Evolutionary conservation across 2,888 invertebrate species (phyloP).

Genomic region (Psococerastis gibbosa): DNA sequence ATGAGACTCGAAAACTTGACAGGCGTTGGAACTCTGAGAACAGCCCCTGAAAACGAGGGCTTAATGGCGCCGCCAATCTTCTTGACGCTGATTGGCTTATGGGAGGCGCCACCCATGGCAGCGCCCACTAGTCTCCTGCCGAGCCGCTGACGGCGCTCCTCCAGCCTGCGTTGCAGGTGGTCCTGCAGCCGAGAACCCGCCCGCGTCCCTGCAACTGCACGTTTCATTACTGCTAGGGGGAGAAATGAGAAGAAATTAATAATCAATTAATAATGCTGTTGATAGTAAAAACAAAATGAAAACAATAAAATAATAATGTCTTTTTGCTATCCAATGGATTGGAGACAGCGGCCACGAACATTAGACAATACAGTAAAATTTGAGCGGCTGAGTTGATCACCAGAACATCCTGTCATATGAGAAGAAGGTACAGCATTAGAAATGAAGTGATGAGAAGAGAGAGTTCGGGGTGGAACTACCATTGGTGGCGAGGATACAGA

Average conservation of each 20-base stretch:
- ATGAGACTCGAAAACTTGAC: background rate
- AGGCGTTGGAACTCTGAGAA: slow-evolving; percentile 11
- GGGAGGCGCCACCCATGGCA: slow-evolving; percentile 21
- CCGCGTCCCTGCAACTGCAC: slow-evolving; percentile 24
- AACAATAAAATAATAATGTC: slow-evolving; percentile 7
- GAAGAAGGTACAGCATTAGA: too few relatives aligned
- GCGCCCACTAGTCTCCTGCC: slow-evolving; percentile 24
- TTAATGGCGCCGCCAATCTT: background rate
- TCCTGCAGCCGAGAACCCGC: slow-evolving; percentile 37
- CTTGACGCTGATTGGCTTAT: slow-evolving; percentile 20
- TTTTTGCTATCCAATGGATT: slow-evolving; percentile 9
- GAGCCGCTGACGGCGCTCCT: slow-evolving; percentile 33
- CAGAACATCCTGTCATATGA: too few relatives aligned
- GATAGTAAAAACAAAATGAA: too few relatives aligned
- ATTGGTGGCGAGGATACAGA: too few relatives aligned
- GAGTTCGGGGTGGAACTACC: too few relatives aligned
- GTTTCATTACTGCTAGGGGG: too few relatives aligned
- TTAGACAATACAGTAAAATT: too few relatives aligned
- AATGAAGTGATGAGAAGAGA: too few relatives aligned
- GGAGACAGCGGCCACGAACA: too few relatives aligned
- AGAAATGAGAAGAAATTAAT: too few relatives aligned
- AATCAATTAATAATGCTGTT: too few relatives aligned
- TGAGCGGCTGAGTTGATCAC: too few relatives aligned
- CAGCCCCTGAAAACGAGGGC: slow-evolving; percentile 9
- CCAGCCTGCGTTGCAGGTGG: slow-evolving; percentile 35